phyloP scores from a whole-genome alignment of 2,797 vertebrate species.

The Pempheris klunzingeri region DNA sequence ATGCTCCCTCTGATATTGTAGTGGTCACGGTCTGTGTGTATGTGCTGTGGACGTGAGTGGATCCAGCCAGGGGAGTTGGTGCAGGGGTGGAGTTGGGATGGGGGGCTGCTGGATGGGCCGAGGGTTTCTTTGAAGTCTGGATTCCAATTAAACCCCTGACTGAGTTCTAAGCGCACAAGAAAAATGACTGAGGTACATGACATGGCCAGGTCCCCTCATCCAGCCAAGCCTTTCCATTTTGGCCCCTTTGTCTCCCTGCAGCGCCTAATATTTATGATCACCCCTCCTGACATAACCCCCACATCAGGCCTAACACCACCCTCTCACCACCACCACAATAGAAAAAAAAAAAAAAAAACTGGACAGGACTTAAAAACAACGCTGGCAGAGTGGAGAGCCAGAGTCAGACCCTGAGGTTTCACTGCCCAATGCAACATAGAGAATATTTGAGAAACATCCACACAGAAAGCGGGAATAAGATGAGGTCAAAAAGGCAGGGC shows the following conservation, averaged over 20 bases:
- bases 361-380: constrained; percentile 75
- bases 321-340: constrained; percentile 47
- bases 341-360: constrained; percentile 45
- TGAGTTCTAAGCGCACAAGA: constrained; percentile 98
- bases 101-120: constrained; percentile 84
- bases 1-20: constrained; percentile 81
- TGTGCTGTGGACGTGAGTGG: constrained; percentile 75
- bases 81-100: constrained; percentile 81
- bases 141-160: constrained; percentile 99
- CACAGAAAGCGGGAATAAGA: constrained; percentile 31
- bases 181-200: constrained; percentile 96
- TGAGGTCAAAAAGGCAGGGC: constrained; percentile 39
- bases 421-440: constrained; percentile 64
- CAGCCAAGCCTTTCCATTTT: constrained; percentile 91
- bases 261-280: constrained; percentile 92
- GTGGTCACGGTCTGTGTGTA: constrained; percentile 79
- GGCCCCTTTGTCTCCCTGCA: constrained; percentile 91
- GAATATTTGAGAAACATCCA: constrained; percentile 69
- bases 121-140: constrained; percentile 99
- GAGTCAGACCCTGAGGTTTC: constrained; percentile 69
- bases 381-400: constrained; percentile 54
- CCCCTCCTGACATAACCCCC: constrained; percentile 88
- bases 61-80: constrained; percentile 82
- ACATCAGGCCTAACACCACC: constrained; percentile 57
- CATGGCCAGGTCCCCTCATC: constrained; percentile 93